Base-by-base conservation (phyloP, 2,888 invertebrate species). In the Pterostichus madidus region DNA sequence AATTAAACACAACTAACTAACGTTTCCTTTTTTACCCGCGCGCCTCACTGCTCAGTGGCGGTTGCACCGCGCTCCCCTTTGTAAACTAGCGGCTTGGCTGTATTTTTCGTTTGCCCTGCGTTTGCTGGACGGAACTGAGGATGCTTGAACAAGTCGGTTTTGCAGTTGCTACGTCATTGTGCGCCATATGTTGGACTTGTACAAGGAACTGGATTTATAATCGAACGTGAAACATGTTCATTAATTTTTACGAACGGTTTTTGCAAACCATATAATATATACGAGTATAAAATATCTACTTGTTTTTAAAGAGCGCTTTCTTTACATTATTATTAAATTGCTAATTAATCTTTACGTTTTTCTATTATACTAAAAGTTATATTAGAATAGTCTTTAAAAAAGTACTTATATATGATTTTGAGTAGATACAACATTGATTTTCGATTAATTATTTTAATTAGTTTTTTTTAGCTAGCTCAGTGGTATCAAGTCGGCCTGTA, bases 1-100 rank as follows among this genome's bases (percentile, higher is more conserved):
- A 79, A 64, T 79, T 79, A 79, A 79, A 79, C 79, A 79, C 79
- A 64, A 68, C 79, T 79, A 79, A 79, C 79, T 79, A 79, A 61
- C 61, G 52, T 78, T 78, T 78, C 46, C 44, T 78, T 61, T 78
- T 78, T 78, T 76, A 35, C 56, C 35, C 49, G 31, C 53, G 73
- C 49, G 75, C 32, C 31, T 31, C n/a, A 15, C 52, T 15, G 32
- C 64, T 64, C 64, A 64, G 64, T 64, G 24, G 32, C 64, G 32
- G n/a, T n/a, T 52, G 49, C 31, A 11, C 17, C 32, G 6, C 39
- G 75, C 52, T 49, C 76, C 68, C 46, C 68, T 71, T 64, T 71
- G 68, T 44, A 71, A 39, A 71, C 68, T 44, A 32, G 32, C 17
- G 44, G 15, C 68, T 39, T 39, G 15, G 5, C 44, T 11, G 68